Evolutionary conservation across 2,113 vertebrate genomes (phyloP), one percentile per base, ranked within the genome.

Genomic region (Cyrtonyx montezumae): DNA sequence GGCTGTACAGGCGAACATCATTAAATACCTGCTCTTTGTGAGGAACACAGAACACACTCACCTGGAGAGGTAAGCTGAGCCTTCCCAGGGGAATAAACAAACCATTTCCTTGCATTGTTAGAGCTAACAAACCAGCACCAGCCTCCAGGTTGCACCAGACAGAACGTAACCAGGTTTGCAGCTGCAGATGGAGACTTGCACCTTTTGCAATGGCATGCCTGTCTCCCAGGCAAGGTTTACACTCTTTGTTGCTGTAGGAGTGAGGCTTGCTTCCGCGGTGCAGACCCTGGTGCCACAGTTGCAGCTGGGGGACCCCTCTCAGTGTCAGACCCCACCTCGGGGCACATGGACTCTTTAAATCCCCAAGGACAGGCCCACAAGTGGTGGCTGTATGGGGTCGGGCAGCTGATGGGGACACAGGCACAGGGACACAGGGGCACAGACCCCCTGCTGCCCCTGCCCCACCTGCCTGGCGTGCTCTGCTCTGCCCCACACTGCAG

Each of bases 1-100:
- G 96, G 98, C 97, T 3, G 95, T 99, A 3, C 99, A 99, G 89
- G 98, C 98, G 2, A 93, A 97, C 21, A 75, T 99, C 91, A 96
- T 99, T 88, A 98, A 98, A 87, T 49, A 98, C 87, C 91, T 99
- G 88, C 94, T 99, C 61, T 99, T 99, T 51, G 8, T 92, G 36
- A 95, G 75, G 63, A 93, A n/a, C 11, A 83, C 95, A 13, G 97
- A 96, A 13, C 22, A 88, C 14, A 34, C 79, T 25, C 75, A 83
- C 46, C 87, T 98, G 78, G 93, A 94, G 80, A 98, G 98, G 99
- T 99, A 91, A 95, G 21, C 25, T 56, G 66, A 69, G 30, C 26
- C 43, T 56, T 26, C 61, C 43, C 25, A 1, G 18, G 23, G 46
- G 53, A 40, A 30, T 0, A 8, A 0, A 4, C 21, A 43, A 82